Evolutionary conservation across 2,113 vertebrate species (phyloP), one percentile per base, ranked within the genome.

Genomic region (Fukomys damarensis): DNA sequence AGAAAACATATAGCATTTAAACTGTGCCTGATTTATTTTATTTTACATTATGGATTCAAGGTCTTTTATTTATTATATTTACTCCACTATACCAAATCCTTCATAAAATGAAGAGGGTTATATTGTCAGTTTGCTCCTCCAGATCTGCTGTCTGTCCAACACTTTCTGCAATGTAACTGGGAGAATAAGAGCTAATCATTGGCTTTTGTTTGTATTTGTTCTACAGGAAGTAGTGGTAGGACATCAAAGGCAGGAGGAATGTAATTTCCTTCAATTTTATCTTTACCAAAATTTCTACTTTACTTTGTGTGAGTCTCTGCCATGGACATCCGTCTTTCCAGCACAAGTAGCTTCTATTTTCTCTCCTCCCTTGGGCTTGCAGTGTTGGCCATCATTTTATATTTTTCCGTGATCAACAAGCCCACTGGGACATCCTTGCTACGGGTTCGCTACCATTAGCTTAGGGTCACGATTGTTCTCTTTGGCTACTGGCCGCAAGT

Each of bases 371-470:
- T 54, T 26, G 70, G 30, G 4, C 19, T 49, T 63, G 8, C 5
- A 30, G 43, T 46, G 26, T 46, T 46, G 41, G 41, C 3, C 28
- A 46, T 28, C 43, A 12, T 46, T 46, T 30, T 30, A 38, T 35
- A 49, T 13, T 16, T 76, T 46, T 76, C 13, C 43, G 17, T 43
- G 72, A 28, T 74, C 72, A 74, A 14, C 28, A 24, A 76, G 24
- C 26, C 26, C 10, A 3, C 41, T 2, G 5, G 5, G 43, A 41
- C 2, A 4, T 2, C 1, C 46, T 5, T 46, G 43, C 6, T 41
- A 30, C 7, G 30, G 26, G 41, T 30, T 76, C 2, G 5, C 26
- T 26, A 49, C 43, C 43, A 30, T 13, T 30, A 43, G 26, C 28
- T 46, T 14, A 76, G n/a, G 20, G 9, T 32, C 7, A 28, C 11